Conservation (phyloP, 2,888 invertebrate genomes). For the Pachycephus smyrnensis region DNA sequence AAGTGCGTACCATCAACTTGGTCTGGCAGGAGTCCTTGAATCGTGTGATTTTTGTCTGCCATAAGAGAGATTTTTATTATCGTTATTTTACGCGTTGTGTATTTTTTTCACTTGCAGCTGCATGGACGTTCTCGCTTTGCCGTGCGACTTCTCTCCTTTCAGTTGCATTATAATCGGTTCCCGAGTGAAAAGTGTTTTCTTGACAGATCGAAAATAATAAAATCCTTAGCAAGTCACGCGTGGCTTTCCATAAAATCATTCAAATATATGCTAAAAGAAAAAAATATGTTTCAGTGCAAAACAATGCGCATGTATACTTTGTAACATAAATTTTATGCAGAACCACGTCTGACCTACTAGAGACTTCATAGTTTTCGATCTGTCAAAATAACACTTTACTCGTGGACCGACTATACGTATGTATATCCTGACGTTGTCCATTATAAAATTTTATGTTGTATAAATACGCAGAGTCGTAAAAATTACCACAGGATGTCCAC, state of each 20-base stretch:
- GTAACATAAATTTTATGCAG: not conserved
- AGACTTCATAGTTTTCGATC: not conserved
- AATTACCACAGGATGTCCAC: not conserved
- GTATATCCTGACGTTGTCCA: not conserved
- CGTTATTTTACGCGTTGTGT: not conserved
- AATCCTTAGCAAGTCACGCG: not conserved
- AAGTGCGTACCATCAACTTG: slow-evolving; percentile 77
- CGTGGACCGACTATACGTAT: not conserved
- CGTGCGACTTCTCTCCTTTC: slow-evolving; percentile 31
- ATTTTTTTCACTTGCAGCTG: slow-evolving; percentile 29
- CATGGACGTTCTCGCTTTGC: slow-evolving; percentile 50
- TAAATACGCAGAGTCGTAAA: not conserved
- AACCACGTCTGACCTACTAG: not conserved
- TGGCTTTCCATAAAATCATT: not conserved
- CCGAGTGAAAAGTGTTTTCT: not conserved
- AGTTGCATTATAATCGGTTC: not conserved
- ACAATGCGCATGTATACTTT: not conserved
- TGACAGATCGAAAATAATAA: not conserved
- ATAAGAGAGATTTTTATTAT: slow-evolving; percentile 22
- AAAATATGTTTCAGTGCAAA: too few relatives aligned
- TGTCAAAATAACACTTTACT: not conserved
- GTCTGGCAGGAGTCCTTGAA: slow-evolving; percentile 43
- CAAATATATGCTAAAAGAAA: not conserved
- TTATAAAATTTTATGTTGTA: not conserved
- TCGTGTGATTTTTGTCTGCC: slow-evolving; percentile 46